Conservation (phyloP, 2,797 vertebrate species). For the Myotis vivesi region DNA sequence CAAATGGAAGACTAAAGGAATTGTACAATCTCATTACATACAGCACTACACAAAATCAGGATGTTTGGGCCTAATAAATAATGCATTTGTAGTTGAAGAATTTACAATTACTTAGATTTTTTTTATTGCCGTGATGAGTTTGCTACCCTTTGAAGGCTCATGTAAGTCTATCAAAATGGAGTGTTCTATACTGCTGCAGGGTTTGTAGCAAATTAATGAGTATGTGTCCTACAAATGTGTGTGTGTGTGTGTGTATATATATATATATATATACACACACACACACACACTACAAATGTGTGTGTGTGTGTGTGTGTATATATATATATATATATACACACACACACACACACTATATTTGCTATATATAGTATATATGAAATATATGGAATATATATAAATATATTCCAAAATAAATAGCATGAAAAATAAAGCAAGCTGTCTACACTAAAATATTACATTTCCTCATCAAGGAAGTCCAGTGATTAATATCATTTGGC, state of each 20-base stretch:
- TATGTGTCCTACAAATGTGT: neutral
- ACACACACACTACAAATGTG: neutral
- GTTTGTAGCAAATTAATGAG: neutral
- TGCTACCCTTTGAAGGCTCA: neutral
- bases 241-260: neutral
- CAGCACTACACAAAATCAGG: constrained; percentile 22
- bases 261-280: neutral
- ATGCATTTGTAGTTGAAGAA: constrained; percentile 21
- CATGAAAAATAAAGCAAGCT: neutral
- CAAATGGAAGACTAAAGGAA: constrained; percentile 66
- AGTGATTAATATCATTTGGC: constrained; percentile 70
- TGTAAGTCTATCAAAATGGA: neutral
- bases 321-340: neutral
- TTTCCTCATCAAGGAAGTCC: constrained; percentile 77
- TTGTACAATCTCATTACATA: constrained; percentile 62
- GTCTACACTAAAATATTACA: constrained; percentile 71
- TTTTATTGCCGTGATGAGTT: neutral
- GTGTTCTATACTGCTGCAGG: neutral
- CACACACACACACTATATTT: neutral
- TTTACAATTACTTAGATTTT: constrained; percentile 28
- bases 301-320: neutral
- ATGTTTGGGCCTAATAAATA: constrained; percentile 45
- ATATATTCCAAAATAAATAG: neutral
- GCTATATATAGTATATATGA: neutral
- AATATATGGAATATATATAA: neutral